These are phyloP conservation scores for Pimpla rufipes DNA, from an alignment of 2,888 invertebrate genomes.

Conservation along the genomic window DNA sequence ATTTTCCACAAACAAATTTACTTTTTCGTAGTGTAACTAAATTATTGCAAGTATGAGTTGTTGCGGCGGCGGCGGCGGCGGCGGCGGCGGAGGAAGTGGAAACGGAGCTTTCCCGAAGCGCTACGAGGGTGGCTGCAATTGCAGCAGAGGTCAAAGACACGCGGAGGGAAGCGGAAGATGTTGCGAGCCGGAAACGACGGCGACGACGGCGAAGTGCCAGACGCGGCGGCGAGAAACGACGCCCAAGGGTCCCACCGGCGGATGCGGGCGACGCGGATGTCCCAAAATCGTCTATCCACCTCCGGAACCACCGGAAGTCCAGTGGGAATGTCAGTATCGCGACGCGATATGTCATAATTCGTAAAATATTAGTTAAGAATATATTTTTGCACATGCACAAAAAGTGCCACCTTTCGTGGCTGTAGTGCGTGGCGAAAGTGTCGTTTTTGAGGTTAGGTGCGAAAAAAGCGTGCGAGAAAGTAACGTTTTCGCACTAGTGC, in stretches of 20 bases:
- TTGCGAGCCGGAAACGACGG: slow-evolving; percentile 13
- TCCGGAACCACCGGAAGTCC: slow-evolving; percentile 25
- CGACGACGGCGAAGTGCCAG: not conserved
- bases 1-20: not conserved
- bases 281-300: slow-evolving; percentile 24
- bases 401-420: no score
- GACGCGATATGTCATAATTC: not conserved
- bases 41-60: slow-evolving; percentile 15
- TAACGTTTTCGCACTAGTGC: no score
- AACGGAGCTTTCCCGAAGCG: slow-evolving; percentile 18
- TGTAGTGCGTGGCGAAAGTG: no score
- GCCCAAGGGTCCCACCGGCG: slow-evolving; percentile 9
- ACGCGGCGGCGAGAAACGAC: slow-evolving; percentile 13
- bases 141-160: slow-evolving; percentile 32
- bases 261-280: slow-evolving; percentile 42
- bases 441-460: no score
- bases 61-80: no score
- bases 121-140: slow-evolving; percentile 25
- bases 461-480: no score
- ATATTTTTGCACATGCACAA: not conserved
- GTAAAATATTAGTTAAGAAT: not conserved
- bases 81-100: not conserved
- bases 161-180: slow-evolving; percentile 7
- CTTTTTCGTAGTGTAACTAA: slow-evolving; percentile 7
- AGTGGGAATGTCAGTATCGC: slow-evolving; percentile 43